Evolutionary conservation across 2,888 invertebrate species (phyloP), one percentile per base, ranked within the genome.

Genomic region (Lobophora halterata): DNA sequence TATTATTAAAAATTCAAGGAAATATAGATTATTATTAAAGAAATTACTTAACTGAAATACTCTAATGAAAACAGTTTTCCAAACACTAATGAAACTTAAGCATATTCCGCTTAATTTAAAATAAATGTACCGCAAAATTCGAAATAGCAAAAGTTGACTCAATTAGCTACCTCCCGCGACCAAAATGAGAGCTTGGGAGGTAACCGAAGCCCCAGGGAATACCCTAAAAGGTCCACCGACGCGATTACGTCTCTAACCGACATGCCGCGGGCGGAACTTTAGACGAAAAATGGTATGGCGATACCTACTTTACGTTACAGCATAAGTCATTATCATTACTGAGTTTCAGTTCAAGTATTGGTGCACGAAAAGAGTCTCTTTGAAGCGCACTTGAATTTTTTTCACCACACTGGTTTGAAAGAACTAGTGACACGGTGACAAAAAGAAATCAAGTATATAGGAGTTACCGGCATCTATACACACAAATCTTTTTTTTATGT

Each of bases 71-170:
- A 17, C 17, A n/a, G n/a, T 6, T 3, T 2, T n/a, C 2, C 6
- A 20, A 40, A 40, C 17, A 5, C 14, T n/a, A 6, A n/a, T n/a
- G n/a, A 9, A 18, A 25, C 12, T 13, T 25, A 25, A 18, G 6
- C 19, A 14, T n/a, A 17, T 17, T 12, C 17, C 19, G 34, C 5
- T 16, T 13, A 38, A 16, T 32, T 36, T 36, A 25, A 36, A 44
- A 40, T 46, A 38, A 42, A 41, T 31, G 36, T 43, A 34, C 25
- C 28, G 26, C 34, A 33, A 45, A 49, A 46, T 46, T 52, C 36
- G 34, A 52, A 47, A 46, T 49, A 33, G 43, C 52, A 39, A 49
- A 47, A 52, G 52, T 40, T 46, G 40, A 52, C 45, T 32, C 42
- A 36, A 43, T 49, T 49, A 47, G n/a, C n/a, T n/a, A n/a, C n/a